Evolutionary conservation across 2,797 vertebrate genomes (phyloP).

Genomic region (Chelmon rostratus): DNA sequence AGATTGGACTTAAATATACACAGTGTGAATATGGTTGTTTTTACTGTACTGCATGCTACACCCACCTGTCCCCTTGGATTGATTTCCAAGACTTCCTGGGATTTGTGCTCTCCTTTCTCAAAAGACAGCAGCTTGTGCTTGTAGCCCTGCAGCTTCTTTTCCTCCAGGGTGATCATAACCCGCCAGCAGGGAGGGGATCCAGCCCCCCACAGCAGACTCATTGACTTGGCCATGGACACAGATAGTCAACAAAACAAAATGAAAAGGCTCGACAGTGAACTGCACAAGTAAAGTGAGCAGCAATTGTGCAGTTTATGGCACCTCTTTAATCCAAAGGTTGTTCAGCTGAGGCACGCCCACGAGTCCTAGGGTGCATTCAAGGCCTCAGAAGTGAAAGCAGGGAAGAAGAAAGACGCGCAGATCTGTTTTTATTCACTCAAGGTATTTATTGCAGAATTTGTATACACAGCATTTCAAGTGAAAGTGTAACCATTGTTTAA

Average conservation of each 20-base stretch:
- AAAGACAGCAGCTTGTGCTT: slow-evolving; percentile 71
- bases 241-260: neutral
- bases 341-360: neutral
- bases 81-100: slow-evolving; percentile 73
- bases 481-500: slow-evolving; percentile 41
- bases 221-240: slow-evolving; percentile 65
- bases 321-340: slow-evolving; percentile 45
- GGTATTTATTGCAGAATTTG: slow-evolving; percentile 72
- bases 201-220: slow-evolving; percentile 75
- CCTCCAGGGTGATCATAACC: slow-evolving; percentile 79
- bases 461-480: slow-evolving; percentile 76
- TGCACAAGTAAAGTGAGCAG: neutral
- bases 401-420: slow-evolving; percentile 17
- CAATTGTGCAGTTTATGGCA: slow-evolving; percentile 8
- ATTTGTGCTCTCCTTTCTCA: slow-evolving; percentile 75
- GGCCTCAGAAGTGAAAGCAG: neutral
- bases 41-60: neutral
- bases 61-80: slow-evolving; percentile 80
- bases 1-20: neutral
- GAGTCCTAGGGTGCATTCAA: neutral
- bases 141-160: slow-evolving; percentile 80
- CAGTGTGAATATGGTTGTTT: neutral
- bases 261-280: neutral
- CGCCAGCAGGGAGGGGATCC: slow-evolving; percentile 82
- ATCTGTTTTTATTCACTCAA: slow-evolving; percentile 12